Evolutionary conservation across 2,113 vertebrate genomes (phyloP).

Genomic region (Microcebus ravelobensis): DNA sequence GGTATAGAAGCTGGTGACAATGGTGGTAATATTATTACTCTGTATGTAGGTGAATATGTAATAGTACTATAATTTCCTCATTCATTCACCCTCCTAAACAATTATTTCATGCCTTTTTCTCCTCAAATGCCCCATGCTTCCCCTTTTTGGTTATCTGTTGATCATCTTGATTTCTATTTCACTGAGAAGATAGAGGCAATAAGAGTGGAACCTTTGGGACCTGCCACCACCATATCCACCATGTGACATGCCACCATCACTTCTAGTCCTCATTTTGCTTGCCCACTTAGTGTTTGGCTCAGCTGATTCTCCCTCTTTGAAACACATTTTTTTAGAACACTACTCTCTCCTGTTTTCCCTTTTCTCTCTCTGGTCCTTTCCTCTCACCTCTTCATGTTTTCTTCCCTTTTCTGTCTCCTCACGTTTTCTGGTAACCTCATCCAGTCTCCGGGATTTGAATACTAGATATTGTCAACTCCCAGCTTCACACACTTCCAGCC

Average conservation of each 20-base stretch:
- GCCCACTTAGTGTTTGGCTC: neutral
- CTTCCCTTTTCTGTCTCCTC: neutral
- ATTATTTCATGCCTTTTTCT: neutral
- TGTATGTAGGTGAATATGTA: neutral
- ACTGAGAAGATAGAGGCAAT: neutral
- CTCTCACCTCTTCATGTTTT: neutral
- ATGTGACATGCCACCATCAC: fast-evolving
- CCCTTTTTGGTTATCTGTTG: neutral
- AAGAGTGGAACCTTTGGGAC: neutral
- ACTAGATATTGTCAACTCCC: neutral
- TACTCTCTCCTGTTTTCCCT: neutral
- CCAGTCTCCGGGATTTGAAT: neutral
- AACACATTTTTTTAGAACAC: neutral
- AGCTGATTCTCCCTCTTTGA: neutral
- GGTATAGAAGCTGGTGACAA: neutral
- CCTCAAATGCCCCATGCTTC: neutral
- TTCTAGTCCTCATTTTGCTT: neutral
- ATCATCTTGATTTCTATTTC: neutral
- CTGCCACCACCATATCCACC: no score
- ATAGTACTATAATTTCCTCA: neutral
- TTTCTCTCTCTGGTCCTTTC: neutral
- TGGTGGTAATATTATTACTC: neutral
- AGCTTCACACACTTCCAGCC: neutral
- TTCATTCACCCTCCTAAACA: neutral
- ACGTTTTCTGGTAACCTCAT: neutral